These are phyloP conservation scores for Kradibia gibbosae DNA, from an alignment of 1,140 invertebrate species.

Conservation along the genomic window DNA sequence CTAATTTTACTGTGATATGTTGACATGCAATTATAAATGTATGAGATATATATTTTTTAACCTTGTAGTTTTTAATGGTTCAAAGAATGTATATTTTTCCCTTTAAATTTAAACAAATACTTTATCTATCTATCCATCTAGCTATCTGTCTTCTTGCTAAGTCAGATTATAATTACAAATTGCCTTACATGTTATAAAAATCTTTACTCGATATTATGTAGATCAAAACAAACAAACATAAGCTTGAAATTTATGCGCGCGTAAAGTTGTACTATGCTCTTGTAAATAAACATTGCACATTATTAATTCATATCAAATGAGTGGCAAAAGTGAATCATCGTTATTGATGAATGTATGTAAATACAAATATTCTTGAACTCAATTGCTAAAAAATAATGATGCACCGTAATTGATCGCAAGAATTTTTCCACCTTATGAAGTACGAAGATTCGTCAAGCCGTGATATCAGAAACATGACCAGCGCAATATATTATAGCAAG, in stretches of 20 bases:
- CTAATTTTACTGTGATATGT: neutral
- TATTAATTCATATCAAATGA: neutral
- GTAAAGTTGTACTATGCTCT: neutral
- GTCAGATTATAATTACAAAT: neutral
- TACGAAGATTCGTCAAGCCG: constrained; percentile 3
- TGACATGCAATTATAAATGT: neutral
- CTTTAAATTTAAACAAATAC: neutral
- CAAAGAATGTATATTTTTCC: neutral
- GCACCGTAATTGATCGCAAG: neutral
- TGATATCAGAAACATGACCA: neutral
- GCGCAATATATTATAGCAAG: constrained; percentile 11
- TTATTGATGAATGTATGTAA: neutral
- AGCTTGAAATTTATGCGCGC: neutral
- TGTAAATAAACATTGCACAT: neutral
- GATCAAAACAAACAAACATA: neutral
- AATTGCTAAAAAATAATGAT: neutral
- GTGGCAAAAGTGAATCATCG: neutral
- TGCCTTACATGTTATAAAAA: neutral
- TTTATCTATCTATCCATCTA: neutral
- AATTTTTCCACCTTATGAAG: neutral
- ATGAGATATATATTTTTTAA: neutral
- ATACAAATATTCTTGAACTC: neutral
- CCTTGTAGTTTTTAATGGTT: neutral
- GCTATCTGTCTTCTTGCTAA: neutral
- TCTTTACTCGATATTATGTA: neutral